These are phyloP conservation scores for Aphis gossypii DNA, from an alignment of 1,140 invertebrate genomes.

Conservation along the genomic window DNA sequence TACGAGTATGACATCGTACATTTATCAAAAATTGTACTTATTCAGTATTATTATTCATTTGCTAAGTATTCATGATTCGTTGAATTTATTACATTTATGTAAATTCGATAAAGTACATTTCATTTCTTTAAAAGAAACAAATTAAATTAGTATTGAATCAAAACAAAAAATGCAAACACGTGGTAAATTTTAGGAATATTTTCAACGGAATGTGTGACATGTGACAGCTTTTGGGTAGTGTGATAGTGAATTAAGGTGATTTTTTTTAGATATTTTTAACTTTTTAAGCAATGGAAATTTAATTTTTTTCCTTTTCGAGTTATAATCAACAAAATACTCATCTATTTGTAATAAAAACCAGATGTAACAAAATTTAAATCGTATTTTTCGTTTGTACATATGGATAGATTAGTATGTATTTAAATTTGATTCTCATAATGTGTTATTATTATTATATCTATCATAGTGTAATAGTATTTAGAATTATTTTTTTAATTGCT, in stretches of 20 bases:
- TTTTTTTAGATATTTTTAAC: neutral
- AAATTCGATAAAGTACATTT: neutral
- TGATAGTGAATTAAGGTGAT: neutral
- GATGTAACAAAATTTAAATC: neutral
- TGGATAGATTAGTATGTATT: neutral
- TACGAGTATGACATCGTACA: neutral
- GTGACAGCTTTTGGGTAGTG: neutral
- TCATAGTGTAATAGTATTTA: neutral
- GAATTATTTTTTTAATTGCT: neutral
- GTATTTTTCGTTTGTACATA: neutral
- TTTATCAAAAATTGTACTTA: neutral
- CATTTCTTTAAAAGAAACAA: neutral
- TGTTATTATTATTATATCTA: neutral
- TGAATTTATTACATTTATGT: neutral
- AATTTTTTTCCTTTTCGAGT: neutral
- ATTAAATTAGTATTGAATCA: neutral
- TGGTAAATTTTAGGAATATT: neutral
- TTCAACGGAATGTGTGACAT: neutral
- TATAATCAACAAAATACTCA: neutral
- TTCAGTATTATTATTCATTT: neutral
- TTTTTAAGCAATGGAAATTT: neutral
- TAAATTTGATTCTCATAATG: neutral
- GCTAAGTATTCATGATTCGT: neutral
- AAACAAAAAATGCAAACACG: neutral
- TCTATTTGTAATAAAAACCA: neutral